phyloP scores from a whole-genome alignment of 2,888 invertebrate species.

The Eristalis tenax region DNA sequence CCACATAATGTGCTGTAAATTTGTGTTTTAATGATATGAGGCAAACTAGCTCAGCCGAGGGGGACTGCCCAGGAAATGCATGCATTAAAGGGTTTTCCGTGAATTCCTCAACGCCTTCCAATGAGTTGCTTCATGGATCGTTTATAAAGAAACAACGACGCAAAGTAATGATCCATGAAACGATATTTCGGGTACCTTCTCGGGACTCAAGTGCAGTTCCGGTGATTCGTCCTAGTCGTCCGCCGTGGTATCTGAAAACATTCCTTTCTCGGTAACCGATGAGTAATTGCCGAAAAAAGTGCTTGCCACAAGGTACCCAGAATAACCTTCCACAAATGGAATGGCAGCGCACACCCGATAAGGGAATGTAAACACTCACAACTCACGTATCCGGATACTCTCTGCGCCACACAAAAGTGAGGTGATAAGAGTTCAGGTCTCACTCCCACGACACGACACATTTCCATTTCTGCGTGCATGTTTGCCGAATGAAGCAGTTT shows the following conservation, averaged over 20 bases:
- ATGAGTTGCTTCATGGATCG: slow-evolving; percentile 33
- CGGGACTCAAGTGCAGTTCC: slow-evolving; percentile 51
- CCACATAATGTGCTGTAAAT: slow-evolving; percentile 33
- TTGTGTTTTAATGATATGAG: slow-evolving; percentile 51
- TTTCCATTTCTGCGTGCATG: background rate
- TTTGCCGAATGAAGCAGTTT: background rate
- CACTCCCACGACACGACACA: background rate
- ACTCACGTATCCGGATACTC: background rate
- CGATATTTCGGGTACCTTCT: background rate
- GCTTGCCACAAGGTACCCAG: background rate
- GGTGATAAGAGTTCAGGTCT: background rate
- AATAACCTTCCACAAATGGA: background rate
- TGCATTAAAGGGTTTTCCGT: slow-evolving; percentile 31
- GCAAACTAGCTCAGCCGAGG: background rate
- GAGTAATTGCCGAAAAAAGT: background rate
- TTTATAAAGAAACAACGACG: slow-evolving; percentile 6
- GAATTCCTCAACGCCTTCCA: too few species aligned
- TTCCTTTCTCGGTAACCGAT: background rate
- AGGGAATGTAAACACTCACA: background rate
- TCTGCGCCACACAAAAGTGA: background rate
- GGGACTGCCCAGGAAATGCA: slow-evolving; percentile 21
- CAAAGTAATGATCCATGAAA: slow-evolving; percentile 38
- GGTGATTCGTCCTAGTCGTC: slow-evolving; percentile 11
- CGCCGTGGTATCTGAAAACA: background rate
- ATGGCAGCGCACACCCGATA: background rate